These are phyloP conservation scores for Eupristina koningsbergeri DNA, from an alignment of 1,140 invertebrate genomes.

Conservation along the genomic window DNA sequence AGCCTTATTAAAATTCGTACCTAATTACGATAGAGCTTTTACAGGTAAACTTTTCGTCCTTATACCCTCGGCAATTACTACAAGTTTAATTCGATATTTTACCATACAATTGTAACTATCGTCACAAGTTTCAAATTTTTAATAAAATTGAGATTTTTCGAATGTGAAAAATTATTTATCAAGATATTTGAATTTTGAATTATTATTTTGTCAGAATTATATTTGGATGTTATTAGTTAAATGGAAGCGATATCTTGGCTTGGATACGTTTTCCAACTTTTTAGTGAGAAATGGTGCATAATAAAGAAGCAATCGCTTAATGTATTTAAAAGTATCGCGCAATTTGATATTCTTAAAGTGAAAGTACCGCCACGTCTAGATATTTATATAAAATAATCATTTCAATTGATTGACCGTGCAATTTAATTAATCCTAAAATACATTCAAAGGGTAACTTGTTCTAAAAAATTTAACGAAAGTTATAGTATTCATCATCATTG, in stretches of 20 bases:
- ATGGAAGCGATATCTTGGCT: no score
- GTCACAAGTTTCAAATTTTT: no score
- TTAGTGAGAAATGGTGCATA: no score
- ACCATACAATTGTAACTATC: no score
- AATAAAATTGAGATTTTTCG: no score
- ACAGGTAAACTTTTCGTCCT: neutral
- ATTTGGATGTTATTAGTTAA: no score
- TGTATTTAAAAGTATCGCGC: neutral
- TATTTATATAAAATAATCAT: slow-evolving; percentile 8
- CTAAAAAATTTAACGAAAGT: neutral
- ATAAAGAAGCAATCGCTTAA: neutral
- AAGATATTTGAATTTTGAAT: no score
- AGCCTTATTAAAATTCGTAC: slow-evolving; percentile 16
- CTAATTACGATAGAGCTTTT: slow-evolving; percentile 8
- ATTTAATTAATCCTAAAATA: neutral
- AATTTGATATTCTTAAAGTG: slow-evolving; percentile 20
- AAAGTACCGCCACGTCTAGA: neutral
- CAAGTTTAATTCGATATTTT: no score
- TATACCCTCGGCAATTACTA: no score
- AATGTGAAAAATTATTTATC: no score
- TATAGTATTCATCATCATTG: neutral
- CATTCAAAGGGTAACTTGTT: neutral
- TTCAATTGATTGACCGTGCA: neutral
- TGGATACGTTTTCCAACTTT: neutral
- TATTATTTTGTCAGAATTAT: no score